A percentile compares a stretch with the other conserved stretches of the same genome.
Conservation (phyloP, 2,113 vertebrate genomes). For the Toxotes jaculatrix region DNA sequence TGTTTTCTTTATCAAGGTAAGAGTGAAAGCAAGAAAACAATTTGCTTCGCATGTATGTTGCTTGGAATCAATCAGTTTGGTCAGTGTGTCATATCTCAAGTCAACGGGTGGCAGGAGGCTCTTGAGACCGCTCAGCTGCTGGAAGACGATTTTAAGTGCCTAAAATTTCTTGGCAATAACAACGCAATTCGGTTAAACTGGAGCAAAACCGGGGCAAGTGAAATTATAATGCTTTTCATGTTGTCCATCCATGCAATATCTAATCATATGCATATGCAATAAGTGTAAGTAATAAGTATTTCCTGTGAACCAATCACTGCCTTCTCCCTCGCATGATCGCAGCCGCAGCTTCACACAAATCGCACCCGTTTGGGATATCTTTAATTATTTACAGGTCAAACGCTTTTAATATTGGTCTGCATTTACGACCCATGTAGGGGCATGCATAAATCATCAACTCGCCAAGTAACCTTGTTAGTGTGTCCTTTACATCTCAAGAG, state of each 20-base stretch:
- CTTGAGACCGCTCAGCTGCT: conserved; percentile 37
- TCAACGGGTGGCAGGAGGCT: conserved; percentile 40
- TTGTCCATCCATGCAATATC: not conserved
- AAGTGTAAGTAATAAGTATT: conserved; percentile 18
- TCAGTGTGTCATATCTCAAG: conserved; percentile 59
- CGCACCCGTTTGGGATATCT: conserved; percentile 49
- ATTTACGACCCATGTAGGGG: conserved; percentile 67
- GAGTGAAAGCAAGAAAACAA: conserved; percentile 4
- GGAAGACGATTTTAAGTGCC: conserved; percentile 18
- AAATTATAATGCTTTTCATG: not conserved
- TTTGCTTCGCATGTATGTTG: conserved; percentile 4
- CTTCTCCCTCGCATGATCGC: conserved; percentile 6
- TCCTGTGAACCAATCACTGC: conserved; percentile 28
- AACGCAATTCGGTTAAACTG: conserved; percentile 13
- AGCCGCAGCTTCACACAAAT: conserved; percentile 47
- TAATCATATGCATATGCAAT: not conserved
- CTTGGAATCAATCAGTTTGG: conserved; percentile 37
- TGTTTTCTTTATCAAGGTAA: conserved; percentile 56
- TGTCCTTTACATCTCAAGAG: conserved; percentile 56
- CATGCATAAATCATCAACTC: conserved; percentile 75
- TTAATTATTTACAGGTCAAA: conserved; percentile 75
- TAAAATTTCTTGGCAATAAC: not conserved
- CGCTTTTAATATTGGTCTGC: conserved; percentile 75
- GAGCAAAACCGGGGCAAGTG: not conserved
- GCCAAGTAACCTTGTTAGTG: conserved; percentile 59